These are phyloP conservation scores for Diploptera punctata DNA, from an alignment of 2,888 invertebrate species.

Conservation along the genomic window DNA sequence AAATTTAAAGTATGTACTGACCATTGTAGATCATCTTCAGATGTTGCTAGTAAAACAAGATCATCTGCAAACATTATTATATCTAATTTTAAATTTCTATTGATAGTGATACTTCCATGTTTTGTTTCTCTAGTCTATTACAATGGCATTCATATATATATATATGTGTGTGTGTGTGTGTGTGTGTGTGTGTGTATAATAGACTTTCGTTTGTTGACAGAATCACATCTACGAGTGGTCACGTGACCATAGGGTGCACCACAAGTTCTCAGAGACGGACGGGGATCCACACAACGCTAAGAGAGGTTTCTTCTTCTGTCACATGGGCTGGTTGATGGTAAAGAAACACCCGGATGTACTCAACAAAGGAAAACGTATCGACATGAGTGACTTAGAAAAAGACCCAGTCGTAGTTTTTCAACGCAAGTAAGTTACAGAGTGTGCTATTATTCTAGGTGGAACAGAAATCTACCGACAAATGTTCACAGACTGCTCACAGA, in stretches of 20 bases:
- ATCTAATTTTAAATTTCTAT: too few species aligned
- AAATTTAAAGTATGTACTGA: too few species aligned
- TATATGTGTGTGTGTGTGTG: neutral
- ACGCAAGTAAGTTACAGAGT: slow-evolving; percentile 80
- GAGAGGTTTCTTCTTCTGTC: slow-evolving; percentile 95
- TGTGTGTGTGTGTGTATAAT: neutral
- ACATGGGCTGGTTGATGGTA: slow-evolving; percentile 92
- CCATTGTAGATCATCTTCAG: too few species aligned
- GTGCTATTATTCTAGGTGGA: too few species aligned
- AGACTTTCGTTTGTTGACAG: slow-evolving; percentile 40
- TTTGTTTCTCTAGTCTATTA: too few species aligned
- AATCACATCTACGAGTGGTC: slow-evolving; percentile 49
- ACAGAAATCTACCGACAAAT: too few species aligned
- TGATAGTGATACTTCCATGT: too few species aligned
- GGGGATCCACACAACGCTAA: slow-evolving; percentile 93
- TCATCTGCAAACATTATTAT: too few species aligned
- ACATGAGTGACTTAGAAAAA: slow-evolving; percentile 79
- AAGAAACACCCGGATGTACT: slow-evolving; percentile 91
- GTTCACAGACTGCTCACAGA: too few species aligned
- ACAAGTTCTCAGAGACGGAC: slow-evolving; percentile 92
- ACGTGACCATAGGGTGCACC: slow-evolving; percentile 76
- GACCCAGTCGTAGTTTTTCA: slow-evolving; percentile 90
- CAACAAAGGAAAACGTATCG: slow-evolving; percentile 83
- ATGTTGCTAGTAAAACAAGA: too few species aligned
- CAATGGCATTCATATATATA: neutral